Conservation (phyloP, 2,797 vertebrate species). For the Paedocypris micromegethes region DNA sequence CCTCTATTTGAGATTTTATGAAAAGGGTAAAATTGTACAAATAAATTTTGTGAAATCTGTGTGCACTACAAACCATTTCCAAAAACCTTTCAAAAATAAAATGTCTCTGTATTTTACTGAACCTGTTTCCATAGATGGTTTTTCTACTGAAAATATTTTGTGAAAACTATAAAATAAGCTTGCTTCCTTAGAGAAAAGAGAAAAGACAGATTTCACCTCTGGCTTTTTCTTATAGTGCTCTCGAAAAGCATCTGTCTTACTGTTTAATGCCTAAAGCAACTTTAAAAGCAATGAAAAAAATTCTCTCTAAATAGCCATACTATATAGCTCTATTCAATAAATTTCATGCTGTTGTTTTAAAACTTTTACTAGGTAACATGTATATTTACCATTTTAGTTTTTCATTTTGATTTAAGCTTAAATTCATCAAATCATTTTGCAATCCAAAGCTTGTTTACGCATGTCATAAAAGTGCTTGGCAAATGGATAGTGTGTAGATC, state of each 20-base stretch:
- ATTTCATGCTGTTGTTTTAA: no score
- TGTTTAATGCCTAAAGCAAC: background rate
- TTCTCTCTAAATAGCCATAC: no score
- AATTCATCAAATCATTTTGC: no score
- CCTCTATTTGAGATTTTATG: background rate
- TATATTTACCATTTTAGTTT: no score
- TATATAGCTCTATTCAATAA: no score
- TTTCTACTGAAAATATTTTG: background rate
- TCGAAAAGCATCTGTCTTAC: background rate
- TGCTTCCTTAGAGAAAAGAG: background rate
- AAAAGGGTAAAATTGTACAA: constrained; percentile 13
- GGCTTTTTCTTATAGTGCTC: background rate
- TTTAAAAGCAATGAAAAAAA: background rate
- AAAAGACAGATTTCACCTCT: background rate
- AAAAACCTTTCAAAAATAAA: background rate
- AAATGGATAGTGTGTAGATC: no score
- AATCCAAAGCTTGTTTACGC: no score
- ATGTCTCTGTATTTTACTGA: constrained; percentile 1
- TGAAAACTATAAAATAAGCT: background rate
- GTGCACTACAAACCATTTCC: constrained; percentile 16
- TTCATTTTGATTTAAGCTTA: no score
- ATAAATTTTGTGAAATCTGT: constrained; percentile 21
- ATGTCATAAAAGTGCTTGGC: no score
- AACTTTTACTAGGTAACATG: no score
- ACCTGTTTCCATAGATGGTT: background rate